A percentile compares a stretch with the other conserved stretches of the same genome.
Conservation (phyloP, 2,888 invertebrate species). For the Abrostola triplasia region DNA sequence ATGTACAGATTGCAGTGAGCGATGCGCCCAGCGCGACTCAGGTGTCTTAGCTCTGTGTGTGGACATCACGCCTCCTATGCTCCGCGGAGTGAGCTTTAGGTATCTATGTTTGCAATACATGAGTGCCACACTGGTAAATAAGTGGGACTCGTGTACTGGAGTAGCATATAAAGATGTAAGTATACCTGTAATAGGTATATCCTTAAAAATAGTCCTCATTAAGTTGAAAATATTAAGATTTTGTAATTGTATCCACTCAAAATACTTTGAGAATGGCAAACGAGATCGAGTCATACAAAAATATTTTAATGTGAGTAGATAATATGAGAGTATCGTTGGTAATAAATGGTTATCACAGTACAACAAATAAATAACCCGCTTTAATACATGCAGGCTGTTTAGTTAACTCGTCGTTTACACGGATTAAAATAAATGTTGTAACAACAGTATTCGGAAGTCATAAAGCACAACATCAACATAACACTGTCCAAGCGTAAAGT, state of each 20-base stretch:
- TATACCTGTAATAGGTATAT: conserved; percentile 14
- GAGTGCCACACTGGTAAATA: conserved; percentile 33
- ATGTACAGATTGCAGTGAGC: conserved; percentile 89
- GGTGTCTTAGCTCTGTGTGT: conserved; percentile 82
- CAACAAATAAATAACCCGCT: conserved; percentile 6
- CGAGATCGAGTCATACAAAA: too few relatives aligned
- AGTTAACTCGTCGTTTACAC: conserved; percentile 37
- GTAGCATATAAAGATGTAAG: conserved; percentile 11
- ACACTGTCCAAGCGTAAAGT: conserved; percentile 51
- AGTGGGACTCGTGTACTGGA: conserved; percentile 13
- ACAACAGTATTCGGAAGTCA: conserved; percentile 53
- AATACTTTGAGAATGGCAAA: too few relatives aligned
- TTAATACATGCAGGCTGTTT: conserved; percentile 4
- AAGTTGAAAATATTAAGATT: too few relatives aligned
- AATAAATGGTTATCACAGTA: conserved; percentile 15
- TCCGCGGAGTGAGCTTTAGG: conserved; percentile 40
- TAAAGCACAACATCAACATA: conserved; percentile 61
- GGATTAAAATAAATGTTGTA: conserved; percentile 46
- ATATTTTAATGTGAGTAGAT: too few relatives aligned
- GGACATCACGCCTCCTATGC: conserved; percentile 75
- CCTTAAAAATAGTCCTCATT: background rate
- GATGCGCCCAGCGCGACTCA: conserved; percentile 87
- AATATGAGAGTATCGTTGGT: background rate
- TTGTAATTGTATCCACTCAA: too few relatives aligned
- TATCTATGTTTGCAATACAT: conserved; percentile 49